Conservation (phyloP, 2,113 vertebrate species). For the Coreoperca whiteheadi region DNA sequence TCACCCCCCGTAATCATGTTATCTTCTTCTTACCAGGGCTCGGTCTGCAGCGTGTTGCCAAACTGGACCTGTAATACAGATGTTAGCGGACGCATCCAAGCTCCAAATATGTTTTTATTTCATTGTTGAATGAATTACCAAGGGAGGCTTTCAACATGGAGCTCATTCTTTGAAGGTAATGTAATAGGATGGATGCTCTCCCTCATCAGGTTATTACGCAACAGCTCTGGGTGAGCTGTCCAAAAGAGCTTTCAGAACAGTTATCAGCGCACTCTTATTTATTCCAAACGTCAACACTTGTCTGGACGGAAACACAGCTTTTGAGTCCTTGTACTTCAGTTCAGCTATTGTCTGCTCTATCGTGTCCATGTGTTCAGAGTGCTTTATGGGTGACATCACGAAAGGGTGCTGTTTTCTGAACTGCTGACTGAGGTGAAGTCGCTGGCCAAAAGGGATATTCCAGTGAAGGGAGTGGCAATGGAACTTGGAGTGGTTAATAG, state of each 20-base stretch:
- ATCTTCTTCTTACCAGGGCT: not conserved
- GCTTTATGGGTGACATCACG: constrained; percentile 40
- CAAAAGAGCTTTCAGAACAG: constrained; percentile 23
- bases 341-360: constrained; percentile 2
- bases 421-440: constrained; percentile 16
- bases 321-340: not conserved
- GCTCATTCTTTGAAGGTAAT: not conserved
- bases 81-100: not conserved
- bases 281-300: constrained; percentile 25
- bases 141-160: constrained; percentile 2
- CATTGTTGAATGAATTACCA: not conserved
- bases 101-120: not conserved
- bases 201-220: constrained; percentile 13
- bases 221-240: constrained; percentile 1
- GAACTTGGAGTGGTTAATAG: not conserved
- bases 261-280: constrained; percentile 16
- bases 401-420: constrained; percentile 20
- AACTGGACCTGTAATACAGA: not conserved
- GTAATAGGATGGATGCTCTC: not conserved
- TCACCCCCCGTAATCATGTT: too few relatives aligned
- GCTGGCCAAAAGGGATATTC: constrained; percentile 45
- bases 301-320: not conserved
- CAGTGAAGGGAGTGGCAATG: not conserved
- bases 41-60: not conserved
- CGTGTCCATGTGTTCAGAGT: not conserved